A percentile compares a stretch with the other conserved stretches of the same genome.
Evolutionary conservation across 2,113 vertebrate genomes (phyloP).

Genomic region (Limanda limanda): DNA sequence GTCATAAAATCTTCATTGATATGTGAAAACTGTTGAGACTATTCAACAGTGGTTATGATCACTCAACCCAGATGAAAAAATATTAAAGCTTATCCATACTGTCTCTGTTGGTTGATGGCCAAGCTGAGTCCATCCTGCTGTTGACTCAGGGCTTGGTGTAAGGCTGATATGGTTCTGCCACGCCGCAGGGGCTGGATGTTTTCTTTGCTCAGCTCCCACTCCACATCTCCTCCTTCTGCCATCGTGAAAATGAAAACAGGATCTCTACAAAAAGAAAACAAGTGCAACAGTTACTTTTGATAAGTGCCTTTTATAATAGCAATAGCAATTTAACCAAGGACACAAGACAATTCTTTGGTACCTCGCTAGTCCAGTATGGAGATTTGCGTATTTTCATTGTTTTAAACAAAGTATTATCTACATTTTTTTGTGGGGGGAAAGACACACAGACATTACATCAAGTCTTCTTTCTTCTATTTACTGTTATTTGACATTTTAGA

Average conservation of each 20-base stretch:
- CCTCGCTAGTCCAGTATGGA: no score
- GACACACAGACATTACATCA: no score
- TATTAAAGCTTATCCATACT: constrained; percentile 76
- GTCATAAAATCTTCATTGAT: not conserved
- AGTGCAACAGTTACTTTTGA: not conserved
- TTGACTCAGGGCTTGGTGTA: constrained; percentile 89
- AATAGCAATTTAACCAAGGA: not conserved
- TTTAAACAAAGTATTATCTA: not conserved
- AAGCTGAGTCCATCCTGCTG: constrained; percentile 84
- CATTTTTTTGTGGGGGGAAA: no score
- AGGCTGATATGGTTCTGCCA: constrained; percentile 86
- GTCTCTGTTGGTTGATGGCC: constrained; percentile 87
- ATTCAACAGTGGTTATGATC: not conserved
- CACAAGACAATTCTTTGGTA: no score
- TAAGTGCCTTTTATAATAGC: not conserved
- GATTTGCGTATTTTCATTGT: not conserved
- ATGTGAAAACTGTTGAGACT: not conserved
- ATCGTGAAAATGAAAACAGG: constrained; percentile 60
- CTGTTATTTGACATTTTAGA: no score
- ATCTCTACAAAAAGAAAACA: not conserved
- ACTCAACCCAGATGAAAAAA: not conserved
- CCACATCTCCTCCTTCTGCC: constrained; percentile 86
- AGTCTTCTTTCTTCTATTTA: no score
- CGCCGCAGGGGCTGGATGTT: constrained; percentile 93
- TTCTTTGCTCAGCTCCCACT: constrained; percentile 97